Percentiles rank a stretch among this genome's conserved stretches.
These are phyloP conservation scores for Chrysolina americana DNA, from an alignment of 2,888 invertebrate species.

Conservation along the genomic window DNA sequence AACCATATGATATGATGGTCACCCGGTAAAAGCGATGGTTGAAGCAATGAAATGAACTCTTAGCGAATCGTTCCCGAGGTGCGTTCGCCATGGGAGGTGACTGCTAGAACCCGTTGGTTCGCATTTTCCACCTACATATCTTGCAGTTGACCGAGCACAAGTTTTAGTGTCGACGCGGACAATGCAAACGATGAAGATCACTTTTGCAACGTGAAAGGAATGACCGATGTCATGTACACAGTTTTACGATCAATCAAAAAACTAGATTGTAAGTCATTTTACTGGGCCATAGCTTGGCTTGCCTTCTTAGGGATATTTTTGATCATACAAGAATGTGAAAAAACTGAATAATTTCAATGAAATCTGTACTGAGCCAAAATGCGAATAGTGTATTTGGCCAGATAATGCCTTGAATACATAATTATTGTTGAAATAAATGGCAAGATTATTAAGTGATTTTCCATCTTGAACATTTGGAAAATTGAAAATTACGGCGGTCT, in stretches of 20 bases:
- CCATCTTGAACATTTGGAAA: too few relatives aligned
- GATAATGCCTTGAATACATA: too few relatives aligned
- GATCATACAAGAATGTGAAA: too few relatives aligned
- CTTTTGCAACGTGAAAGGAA: not conserved
- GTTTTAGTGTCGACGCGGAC: constrained; percentile 3
- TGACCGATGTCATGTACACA: not conserved
- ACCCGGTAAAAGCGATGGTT: not conserved
- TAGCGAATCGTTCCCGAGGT: constrained; percentile 7
- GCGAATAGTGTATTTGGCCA: too few relatives aligned
- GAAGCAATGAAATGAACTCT: not conserved
- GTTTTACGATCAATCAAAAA: not conserved
- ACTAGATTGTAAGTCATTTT: too few relatives aligned
- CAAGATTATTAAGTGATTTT: too few relatives aligned
- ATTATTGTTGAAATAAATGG: too few relatives aligned
- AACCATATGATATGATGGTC: not conserved
- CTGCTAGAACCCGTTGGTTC: constrained; percentile 34
- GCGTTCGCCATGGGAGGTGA: constrained; percentile 18
- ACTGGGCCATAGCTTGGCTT: too few relatives aligned
- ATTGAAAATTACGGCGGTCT: too few relatives aligned
- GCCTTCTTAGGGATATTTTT: too few relatives aligned
- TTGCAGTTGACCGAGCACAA: constrained; percentile 16
- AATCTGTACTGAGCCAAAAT: too few relatives aligned
- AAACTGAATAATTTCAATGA: too few relatives aligned
- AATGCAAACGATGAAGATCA: not conserved
- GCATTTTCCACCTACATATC: constrained; percentile 29